Evolutionary conservation across 2,888 invertebrate genomes (phyloP).

Genomic region (Zelleria hepariella): DNA sequence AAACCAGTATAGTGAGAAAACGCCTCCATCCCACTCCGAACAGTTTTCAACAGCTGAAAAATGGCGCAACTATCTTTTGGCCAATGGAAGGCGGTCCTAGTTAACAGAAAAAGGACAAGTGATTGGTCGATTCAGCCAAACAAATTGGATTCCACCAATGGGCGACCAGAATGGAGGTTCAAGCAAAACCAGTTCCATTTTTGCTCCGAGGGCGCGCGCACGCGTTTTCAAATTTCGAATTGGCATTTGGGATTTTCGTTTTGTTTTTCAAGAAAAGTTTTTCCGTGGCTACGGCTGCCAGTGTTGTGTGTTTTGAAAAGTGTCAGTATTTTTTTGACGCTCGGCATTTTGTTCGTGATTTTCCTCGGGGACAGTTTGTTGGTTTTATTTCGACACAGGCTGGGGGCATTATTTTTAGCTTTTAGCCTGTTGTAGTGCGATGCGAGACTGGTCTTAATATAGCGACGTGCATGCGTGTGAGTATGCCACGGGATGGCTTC

Average conservation of each 20-base stretch:
- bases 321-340: constrained; percentile 12
- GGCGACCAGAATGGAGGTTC: constrained; percentile 40
- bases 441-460: constrained; percentile 64
- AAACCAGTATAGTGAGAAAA: constrained; percentile 24
- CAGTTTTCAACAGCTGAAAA: constrained; percentile 61
- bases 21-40: constrained; percentile 61
- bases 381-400: constrained; percentile 56
- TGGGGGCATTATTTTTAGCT: constrained; percentile 59
- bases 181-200: constrained; percentile 64
- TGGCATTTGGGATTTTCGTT: constrained; percentile 27
- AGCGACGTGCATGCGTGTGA: constrained; percentile 58
- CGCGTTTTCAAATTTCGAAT: constrained; percentile 37
- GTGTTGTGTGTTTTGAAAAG: constrained; percentile 24
- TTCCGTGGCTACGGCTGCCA: constrained; percentile 13
- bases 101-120: constrained; percentile 20
- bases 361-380: constrained; percentile 15
- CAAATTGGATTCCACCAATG: constrained; percentile 45
- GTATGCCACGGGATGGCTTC: constrained; percentile 52
- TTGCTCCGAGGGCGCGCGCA: constrained; percentile 39
- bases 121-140: constrained; percentile 42
- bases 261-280: constrained; percentile 13
- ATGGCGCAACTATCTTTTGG: constrained; percentile 51
- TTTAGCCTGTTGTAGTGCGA: constrained; percentile 56
- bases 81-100: constrained; percentile 63
- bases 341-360: constrained; percentile 1